Evolutionary conservation across 2,797 vertebrate genomes (phyloP), one percentile per base, ranked within the genome.

Genomic region (Anguilla anguilla): DNA sequence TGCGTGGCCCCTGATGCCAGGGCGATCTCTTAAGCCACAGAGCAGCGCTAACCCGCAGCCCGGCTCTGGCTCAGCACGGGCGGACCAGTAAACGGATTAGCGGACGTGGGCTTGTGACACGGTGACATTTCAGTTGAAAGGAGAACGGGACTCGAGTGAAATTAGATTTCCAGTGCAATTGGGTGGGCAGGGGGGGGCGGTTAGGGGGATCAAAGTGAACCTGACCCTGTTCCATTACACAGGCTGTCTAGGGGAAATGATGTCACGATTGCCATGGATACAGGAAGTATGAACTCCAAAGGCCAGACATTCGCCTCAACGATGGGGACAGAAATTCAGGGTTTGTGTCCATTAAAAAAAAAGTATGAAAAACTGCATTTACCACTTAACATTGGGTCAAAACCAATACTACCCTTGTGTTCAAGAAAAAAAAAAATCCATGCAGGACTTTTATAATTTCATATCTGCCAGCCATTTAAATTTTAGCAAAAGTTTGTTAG

Each of bases 21-120:
- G 94, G 94, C 93, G 39, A 49, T 88, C 92, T 91, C 67, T 82
- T 89, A 88, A 35, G 85, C 94, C 94, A 90, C 94, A 93, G 90
- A 89, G 89, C 89, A 87, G 88, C 84, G 90, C 91, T 87, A 84
- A 92, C 93, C 93, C 93, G 94, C 92, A 94, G 94, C 92, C 93
- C 93, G 92, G 94, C 94, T 93, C 94, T 94, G 95, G 93, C 94
- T 94, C 19, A 64, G 39, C 10, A 39, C 31, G n/a, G 61, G 43
- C 46, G n/a, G 43, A 15, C 39, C 13, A n/a, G 46, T 35, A 3
- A 83, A 81, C 43, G 25, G 55, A 83, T 87, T 55, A 51, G 79
- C 3, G 13, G 31, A 51, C 67, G 25, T 46, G 39, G 59, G 49
- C 57, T 39, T 51, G 17, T 55, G 61, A 84, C 49, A 82, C 6